These are phyloP conservation scores for Hormaphis cornu DNA, from an alignment of 1,140 invertebrate genomes.

Conservation along the genomic window DNA sequence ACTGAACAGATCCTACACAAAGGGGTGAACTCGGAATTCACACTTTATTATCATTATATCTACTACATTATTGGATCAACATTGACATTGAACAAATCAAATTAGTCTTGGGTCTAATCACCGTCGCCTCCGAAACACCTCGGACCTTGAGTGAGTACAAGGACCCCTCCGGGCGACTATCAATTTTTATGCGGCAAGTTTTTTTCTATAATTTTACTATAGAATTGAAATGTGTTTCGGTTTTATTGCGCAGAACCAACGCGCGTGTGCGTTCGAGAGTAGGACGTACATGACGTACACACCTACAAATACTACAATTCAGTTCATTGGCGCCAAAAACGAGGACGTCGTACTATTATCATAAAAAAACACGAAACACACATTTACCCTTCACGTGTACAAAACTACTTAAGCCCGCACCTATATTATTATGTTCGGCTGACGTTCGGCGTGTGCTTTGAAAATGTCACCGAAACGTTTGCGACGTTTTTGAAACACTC, in stretches of 20 bases:
- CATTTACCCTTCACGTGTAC: not conserved
- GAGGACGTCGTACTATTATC: slow-evolving; percentile 7
- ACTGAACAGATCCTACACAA: not conserved
- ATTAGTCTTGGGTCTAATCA: slow-evolving; percentile 17
- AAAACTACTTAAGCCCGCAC: too few species aligned
- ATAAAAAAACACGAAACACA: too few species aligned
- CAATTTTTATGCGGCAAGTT: slow-evolving; percentile 15
- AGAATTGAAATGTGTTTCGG: too few species aligned
- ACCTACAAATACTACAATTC: not conserved
- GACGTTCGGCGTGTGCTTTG: too few species aligned
- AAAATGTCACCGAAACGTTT: too few species aligned
- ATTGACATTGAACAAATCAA: slow-evolving; percentile 30
- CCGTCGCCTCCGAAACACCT: not conserved
- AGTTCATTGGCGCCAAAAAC: slow-evolving; percentile 17
- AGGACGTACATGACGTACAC: not conserved
- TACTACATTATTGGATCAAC: slow-evolving; percentile 10
- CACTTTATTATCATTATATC: too few species aligned
- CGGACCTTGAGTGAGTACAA: slow-evolving; percentile 27
- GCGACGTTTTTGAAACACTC: too few species aligned
- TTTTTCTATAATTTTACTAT: too few species aligned
- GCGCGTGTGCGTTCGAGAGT: not conserved
- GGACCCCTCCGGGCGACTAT: slow-evolving; percentile 20
- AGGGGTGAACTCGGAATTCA: not conserved
- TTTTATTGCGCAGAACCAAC: too few species aligned
- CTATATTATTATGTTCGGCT: too few species aligned